Evolutionary conservation across 1,140 invertebrate genomes (phyloP), one percentile per base, ranked within the genome.

Genomic region (Phortica variegata): DNA sequence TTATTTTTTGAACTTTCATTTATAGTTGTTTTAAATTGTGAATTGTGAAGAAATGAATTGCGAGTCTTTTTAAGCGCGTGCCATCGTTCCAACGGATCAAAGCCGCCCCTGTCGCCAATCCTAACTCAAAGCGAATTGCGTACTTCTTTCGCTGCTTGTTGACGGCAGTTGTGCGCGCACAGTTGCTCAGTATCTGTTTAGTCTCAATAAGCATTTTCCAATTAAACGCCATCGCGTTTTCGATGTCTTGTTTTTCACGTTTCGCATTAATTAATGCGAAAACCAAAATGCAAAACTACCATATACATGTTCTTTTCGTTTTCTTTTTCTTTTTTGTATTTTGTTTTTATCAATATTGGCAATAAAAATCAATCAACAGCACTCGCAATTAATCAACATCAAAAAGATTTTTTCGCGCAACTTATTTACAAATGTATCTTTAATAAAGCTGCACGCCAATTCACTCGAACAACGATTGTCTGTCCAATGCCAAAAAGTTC

Each of bases 291-390:
- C n/a, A n/a, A n/a, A n/a, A n/a, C n/a, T n/a, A n/a, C n/a, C n/a
- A n/a, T n/a, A n/a, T n/a, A n/a, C n/a, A n/a, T n/a, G n/a, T n/a
- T n/a, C n/a, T n/a, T n/a, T n/a, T n/a, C n/a, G n/a, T n/a, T n/a
- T n/a, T n/a, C 40, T n/a, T n/a, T n/a, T n/a, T n/a, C n/a, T n/a
- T n/a, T n/a, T n/a, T n/a, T n/a, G n/a, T n/a, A 29, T n/a, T n/a
- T n/a, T n/a, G n/a, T 66, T 70, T 69, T 70, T 70, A 70, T 70
- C 66, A 70, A 70, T 70, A 70, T 71, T 71, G 62, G 66, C 66
- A 70, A 70, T 70, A 70, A 70, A 70, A 70, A 70, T 70, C 66
- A 70, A 70, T 70, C 66, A 70, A 45, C 66, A 70, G 47, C 59
- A 52, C 58, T 70, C 51, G 65, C 65, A 60, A 68, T 68, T 68